phyloP scores from a whole-genome alignment of 2,888 invertebrate genomes.

The Blastobasis adustella region DNA sequence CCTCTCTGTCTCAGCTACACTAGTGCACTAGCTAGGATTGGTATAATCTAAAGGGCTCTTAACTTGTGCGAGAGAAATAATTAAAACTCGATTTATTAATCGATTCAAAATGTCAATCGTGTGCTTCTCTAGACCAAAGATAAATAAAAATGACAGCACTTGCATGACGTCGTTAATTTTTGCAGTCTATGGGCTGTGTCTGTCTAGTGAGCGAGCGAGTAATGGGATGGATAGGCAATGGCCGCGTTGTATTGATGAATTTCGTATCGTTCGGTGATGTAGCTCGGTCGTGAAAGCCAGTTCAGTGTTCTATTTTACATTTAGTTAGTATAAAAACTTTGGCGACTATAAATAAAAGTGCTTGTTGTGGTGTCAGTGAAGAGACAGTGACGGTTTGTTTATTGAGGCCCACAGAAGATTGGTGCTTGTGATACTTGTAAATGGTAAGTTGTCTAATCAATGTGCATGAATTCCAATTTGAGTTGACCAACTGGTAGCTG shows the following conservation, averaged over 20 bases:
- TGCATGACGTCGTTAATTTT: neutral
- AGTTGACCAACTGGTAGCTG: neutral
- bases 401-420: conserved; percentile 33
- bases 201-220: no score
- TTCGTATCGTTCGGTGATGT: conserved; percentile 13
- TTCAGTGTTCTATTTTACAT: conserved; percentile 20
- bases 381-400: conserved; percentile 38
- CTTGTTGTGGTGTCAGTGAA: conserved; percentile 25
- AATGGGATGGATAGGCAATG: conserved; percentile 14
- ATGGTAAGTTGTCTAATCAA: conserved; percentile 46
- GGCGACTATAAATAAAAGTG: conserved; percentile 22
- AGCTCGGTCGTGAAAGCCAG: conserved; percentile 2
- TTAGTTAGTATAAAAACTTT: conserved; percentile 23
- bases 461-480: conserved; percentile 9
- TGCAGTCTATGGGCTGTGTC: conserved; percentile 15
- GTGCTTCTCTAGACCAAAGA: no score
- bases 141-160: no score
- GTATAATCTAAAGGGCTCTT: no score
- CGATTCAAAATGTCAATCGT: no score
- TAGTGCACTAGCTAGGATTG: no score
- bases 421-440: conserved; percentile 45
- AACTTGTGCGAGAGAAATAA: no score
- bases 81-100: no score
- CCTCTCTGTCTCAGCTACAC: no score
- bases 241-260: conserved; percentile 25